Conservation (phyloP, 2,888 invertebrate species). For the Melanargia galathea region DNA sequence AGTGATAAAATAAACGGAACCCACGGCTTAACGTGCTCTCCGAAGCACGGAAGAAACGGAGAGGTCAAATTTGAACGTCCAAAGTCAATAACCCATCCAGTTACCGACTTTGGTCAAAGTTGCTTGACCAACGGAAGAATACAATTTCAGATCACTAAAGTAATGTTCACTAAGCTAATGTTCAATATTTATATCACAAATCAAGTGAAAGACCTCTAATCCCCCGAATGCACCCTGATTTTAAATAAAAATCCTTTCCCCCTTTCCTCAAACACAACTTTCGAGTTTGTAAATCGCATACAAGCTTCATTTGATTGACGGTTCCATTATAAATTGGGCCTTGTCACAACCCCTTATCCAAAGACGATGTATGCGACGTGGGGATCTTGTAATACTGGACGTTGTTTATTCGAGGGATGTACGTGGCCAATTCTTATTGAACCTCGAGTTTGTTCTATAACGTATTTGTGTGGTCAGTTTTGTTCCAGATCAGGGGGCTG, state of each 20-base stretch:
- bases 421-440: conserved; percentile 30
- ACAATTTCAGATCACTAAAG: too few relatives aligned
- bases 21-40: too few relatives aligned
- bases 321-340: conserved; percentile 37
- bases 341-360: conserved; percentile 29
- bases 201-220: conserved; percentile 7
- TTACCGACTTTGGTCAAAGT: too few relatives aligned
- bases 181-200: too few relatives aligned
- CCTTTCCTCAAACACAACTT: conserved; percentile 54
- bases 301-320: conserved; percentile 63
- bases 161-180: too few relatives aligned
- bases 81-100: too few relatives aligned
- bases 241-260: conserved; percentile 30
- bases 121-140: too few relatives aligned
- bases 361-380: conserved; percentile 45
- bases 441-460: conserved; percentile 40
- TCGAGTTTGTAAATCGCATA: conserved; percentile 66
- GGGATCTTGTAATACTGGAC: conserved; percentile 45
- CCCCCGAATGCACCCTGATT: conserved; percentile 14
- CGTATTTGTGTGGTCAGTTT: conserved; percentile 23
- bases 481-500: conserved; percentile 23
- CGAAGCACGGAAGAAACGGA: too few relatives aligned
- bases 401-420: conserved; percentile 40
- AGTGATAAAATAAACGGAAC: too few relatives aligned
- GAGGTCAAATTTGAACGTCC: too few relatives aligned